Evolutionary conservation across 2,888 invertebrate species (phyloP).

Genomic region (Schizotus pectinicornis): DNA sequence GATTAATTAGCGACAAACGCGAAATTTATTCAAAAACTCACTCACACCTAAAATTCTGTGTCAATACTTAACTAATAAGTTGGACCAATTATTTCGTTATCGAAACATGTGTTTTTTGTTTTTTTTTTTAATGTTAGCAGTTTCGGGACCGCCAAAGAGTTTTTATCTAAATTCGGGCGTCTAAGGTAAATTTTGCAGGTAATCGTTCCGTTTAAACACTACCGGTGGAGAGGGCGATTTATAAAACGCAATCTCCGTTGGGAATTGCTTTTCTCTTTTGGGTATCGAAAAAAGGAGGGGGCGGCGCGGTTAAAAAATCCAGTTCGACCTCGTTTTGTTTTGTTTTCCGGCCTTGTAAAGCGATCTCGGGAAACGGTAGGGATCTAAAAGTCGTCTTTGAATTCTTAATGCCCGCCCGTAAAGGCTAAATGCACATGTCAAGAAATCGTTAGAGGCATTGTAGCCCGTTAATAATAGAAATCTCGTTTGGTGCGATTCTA

Average conservation of each 20-base stretch:
- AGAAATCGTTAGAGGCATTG: constrained; percentile 38
- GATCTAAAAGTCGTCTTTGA: constrained; percentile 14
- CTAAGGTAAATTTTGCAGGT: not conserved
- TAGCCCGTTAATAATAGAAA: constrained; percentile 37
- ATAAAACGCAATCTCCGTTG: constrained; percentile 13
- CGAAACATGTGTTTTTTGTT: too few species aligned
- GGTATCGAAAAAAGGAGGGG: too few species aligned
- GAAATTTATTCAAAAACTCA: too few species aligned
- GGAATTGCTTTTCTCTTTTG: constrained; percentile 4
- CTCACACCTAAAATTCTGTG: too few species aligned
- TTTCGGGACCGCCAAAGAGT: not conserved
- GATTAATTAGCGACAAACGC: too few species aligned
- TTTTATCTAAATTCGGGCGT: constrained; percentile 10
- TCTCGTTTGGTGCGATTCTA: constrained; percentile 38
- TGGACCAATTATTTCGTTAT: too few species aligned
- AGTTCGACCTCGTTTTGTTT: too few species aligned
- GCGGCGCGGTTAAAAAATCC: too few species aligned
- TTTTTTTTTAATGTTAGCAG: too few species aligned
- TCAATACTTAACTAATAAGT: too few species aligned
- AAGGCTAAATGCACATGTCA: constrained; percentile 44
- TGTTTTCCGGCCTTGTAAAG: too few species aligned
- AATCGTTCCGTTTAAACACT: not conserved
- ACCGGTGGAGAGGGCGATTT: constrained; percentile 16
- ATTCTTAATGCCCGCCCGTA: constrained; percentile 35
- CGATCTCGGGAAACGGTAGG: too few species aligned